Evolutionary conservation across 2,797 vertebrate genomes (phyloP).

Genomic region (Varecia variegata): DNA sequence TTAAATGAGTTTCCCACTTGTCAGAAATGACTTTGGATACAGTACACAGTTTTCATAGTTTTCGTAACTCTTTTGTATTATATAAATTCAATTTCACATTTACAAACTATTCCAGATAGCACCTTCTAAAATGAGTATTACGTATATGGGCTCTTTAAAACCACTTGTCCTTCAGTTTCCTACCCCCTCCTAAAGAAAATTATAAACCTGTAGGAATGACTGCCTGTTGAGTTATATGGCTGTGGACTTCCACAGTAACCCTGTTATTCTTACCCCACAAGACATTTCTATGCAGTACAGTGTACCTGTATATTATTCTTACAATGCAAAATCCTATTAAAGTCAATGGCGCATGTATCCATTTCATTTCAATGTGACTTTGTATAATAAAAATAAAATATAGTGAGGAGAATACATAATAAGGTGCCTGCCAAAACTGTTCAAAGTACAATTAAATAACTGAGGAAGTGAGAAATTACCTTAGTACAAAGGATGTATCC

Average conservation of each 20-base stretch:
- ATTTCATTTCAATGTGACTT: slow-evolving; percentile 83
- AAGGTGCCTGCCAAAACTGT: slow-evolving; percentile 60
- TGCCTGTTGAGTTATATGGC: slow-evolving; percentile 48
- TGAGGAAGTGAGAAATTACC: slow-evolving; percentile 71
- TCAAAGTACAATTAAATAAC: slow-evolving; percentile 72
- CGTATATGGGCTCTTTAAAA: slow-evolving; percentile 39
- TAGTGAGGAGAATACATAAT: slow-evolving; percentile 78
- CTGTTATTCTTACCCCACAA: slow-evolving; percentile 52
- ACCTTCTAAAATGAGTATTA: slow-evolving; percentile 53
- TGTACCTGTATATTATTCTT: slow-evolving; percentile 73
- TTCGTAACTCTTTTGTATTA: slow-evolving; percentile 46
- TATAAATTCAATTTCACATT: slow-evolving; percentile 58
- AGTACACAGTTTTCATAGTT: slow-evolving; percentile 59
- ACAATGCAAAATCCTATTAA: slow-evolving; percentile 77
- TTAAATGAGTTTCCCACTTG: slow-evolving; percentile 61
- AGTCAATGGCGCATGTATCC: slow-evolving; percentile 79
- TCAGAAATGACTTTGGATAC: slow-evolving; percentile 61
- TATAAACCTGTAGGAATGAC: slow-evolving; percentile 44
- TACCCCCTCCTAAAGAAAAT: slow-evolving; percentile 37
- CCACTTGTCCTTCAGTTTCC: slow-evolving; percentile 37
- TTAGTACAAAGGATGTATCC: slow-evolving; percentile 49
- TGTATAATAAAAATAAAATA: slow-evolving; percentile 80
- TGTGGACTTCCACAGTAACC: slow-evolving; percentile 24
- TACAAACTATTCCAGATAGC: slow-evolving; percentile 19
- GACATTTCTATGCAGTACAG: slow-evolving; percentile 52